Base-by-base conservation (phyloP, 2,888 invertebrate species). In the Ashinkailepas kermadecensis region DNA sequence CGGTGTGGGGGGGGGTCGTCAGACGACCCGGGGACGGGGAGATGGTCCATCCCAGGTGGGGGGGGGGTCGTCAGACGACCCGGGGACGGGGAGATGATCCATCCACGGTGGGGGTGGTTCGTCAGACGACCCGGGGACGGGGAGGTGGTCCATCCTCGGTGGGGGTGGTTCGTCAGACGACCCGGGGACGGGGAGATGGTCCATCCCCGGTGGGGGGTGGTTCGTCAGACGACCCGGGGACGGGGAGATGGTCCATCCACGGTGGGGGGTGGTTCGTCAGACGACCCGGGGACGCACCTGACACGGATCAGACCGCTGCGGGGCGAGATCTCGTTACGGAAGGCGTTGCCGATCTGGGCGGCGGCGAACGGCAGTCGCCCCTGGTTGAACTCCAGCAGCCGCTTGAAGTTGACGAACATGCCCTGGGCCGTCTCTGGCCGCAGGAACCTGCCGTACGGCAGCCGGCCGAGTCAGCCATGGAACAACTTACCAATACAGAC, bases 361-460 rank as follows among this genome's bases (percentile, higher is more conserved):
- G 97, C 98, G 84, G 99, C 99, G 89, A 99, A 99, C 57, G 99
- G 99, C 64, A 99, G 88, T 84, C 92, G 92, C 12, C 97, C 98
- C 87, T 97, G 96, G 88, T 99, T 99, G 88, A 99, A 99, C 88
- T 98, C 98, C 81, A 99, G 88, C 57, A 99, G 90, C 21, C 99
- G 91, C 88, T 99, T 99, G 88, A 99, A 99, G 88, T 99, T 99
- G 0, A 99, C 99, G 89, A 99, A 99, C 85, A 99, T 99, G 57
- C 99, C 99, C 88, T 99, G 99, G 0, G 99, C 99, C 21, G 99
- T 99, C 90, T 99, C 99, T 54, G 99, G 99, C 83, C 99, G 91
- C 54, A 99, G 90, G 87, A 94, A 99, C 8, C 39, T 39, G 39
- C 2, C 39, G 39, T 4, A 39, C 39, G 39, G 39, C 39, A 39